Evolutionary conservation across 1,140 invertebrate species (phyloP).

Genomic region (Drusus annulatus): DNA sequence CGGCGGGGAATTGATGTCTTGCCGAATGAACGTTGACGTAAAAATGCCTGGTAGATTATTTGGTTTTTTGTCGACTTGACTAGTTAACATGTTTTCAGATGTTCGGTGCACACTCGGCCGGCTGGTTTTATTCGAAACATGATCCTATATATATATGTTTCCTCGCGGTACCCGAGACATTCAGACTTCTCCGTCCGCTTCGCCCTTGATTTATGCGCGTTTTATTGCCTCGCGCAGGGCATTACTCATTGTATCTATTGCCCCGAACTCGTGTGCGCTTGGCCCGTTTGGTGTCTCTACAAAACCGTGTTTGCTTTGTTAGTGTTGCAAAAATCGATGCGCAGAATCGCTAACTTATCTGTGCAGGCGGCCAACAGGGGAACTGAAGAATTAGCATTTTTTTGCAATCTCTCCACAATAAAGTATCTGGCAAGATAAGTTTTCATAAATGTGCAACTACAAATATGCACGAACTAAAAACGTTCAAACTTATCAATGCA

Average conservation of each 20-base stretch:
- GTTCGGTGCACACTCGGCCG: conserved; percentile 46
- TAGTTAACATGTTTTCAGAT: conserved; percentile 59
- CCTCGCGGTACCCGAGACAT: conserved; percentile 11
- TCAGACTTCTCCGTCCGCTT: background rate
- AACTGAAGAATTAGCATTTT: no score
- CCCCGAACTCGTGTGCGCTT: no score
- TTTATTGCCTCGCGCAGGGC: conserved; percentile 25
- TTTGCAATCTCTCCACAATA: no score
- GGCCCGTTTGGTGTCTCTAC: no score
- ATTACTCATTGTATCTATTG: background rate
- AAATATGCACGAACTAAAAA: no score
- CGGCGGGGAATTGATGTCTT: conserved; percentile 55
- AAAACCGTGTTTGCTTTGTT: no score
- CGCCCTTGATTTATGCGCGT: conserved; percentile 41
- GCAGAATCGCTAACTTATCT: no score
- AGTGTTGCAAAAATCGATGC: no score
- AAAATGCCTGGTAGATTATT: conserved; percentile 56
- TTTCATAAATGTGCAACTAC: no score
- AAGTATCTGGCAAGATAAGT: no score
- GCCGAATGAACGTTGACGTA: conserved; percentile 59
- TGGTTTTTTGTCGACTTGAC: conserved; percentile 50
- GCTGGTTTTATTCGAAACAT: conserved; percentile 53
- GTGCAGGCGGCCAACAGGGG: no score
- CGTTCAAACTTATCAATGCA: no score
- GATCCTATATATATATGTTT: conserved; percentile 55